Percentiles rank a stretch among this genome's conserved stretches.
phyloP scores from a whole-genome alignment of 2,888 invertebrate species.

The Alcis repandata region DNA sequence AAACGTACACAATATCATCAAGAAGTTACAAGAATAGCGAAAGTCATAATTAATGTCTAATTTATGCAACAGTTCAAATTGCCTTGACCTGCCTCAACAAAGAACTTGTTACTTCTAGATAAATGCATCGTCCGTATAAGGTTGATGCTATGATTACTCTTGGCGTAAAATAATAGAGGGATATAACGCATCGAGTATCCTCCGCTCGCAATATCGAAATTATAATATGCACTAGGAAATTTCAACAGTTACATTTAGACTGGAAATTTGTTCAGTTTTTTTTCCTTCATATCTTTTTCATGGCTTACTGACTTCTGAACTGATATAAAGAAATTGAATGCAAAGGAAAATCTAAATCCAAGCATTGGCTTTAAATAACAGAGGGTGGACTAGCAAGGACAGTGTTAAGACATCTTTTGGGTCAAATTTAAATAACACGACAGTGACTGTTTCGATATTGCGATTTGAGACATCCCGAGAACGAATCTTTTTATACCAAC shows the following conservation, averaged over 20 bases:
- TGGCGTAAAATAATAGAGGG: neutral
- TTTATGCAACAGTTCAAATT: constrained; percentile 5
- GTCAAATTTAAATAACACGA: no score
- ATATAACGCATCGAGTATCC: neutral
- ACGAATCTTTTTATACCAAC: neutral
- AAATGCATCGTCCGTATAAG: neutral
- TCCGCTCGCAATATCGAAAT: neutral
- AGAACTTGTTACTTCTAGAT: constrained; percentile 5
- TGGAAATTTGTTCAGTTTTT: neutral
- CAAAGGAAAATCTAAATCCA: no score
- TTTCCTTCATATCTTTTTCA: neutral
- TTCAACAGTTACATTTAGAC: neutral
- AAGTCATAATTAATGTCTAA: neutral
- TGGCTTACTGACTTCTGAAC: neutral
- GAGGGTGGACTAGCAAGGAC: no score
- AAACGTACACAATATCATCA: neutral
- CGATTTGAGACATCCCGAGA: neutral
- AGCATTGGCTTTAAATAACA: no score
- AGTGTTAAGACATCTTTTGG: no score
- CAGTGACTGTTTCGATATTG: neutral
- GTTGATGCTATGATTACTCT: neutral
- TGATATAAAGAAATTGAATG: neutral
- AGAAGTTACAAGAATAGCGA: constrained; percentile 14
- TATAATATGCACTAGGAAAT: neutral
- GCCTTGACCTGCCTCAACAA: neutral